A percentile compares a stretch with the other conserved stretches of the same genome.
Evolutionary conservation across 2,888 invertebrate species (phyloP).

Genomic region (Cosmorhoe ocellata): DNA sequence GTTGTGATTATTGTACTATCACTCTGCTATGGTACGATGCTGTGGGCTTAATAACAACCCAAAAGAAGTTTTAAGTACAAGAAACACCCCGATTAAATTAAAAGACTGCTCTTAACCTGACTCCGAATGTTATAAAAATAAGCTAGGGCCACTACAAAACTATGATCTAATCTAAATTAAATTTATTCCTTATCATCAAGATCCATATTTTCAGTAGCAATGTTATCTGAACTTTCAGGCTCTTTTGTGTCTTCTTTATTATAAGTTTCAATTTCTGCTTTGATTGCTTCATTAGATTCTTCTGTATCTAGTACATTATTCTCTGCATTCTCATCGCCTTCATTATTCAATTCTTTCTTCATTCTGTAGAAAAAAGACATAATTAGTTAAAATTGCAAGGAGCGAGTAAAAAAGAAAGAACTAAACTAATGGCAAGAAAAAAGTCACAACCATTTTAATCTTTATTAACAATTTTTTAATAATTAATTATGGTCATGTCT

Average conservation of each 20-base stretch:
- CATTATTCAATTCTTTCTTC: slow-evolving; percentile 43
- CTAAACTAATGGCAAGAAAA: too few relatives aligned
- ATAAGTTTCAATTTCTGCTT: slow-evolving; percentile 21
- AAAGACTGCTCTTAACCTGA: too few relatives aligned
- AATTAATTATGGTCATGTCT: too few relatives aligned
- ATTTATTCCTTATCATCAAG: slow-evolving; percentile 59
- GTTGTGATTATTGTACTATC: too few relatives aligned
- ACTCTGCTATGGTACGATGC: too few relatives aligned
- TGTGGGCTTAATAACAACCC: too few relatives aligned
- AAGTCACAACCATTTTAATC: too few relatives aligned
- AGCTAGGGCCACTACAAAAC: not conserved
- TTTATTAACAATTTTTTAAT: too few relatives aligned
- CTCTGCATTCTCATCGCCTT: slow-evolving; percentile 25
- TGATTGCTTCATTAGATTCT: slow-evolving; percentile 23
- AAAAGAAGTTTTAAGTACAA: too few relatives aligned
- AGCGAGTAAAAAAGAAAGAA: too few relatives aligned
- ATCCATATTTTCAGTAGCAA: slow-evolving; percentile 58
- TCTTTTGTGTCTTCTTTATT: slow-evolving; percentile 30
- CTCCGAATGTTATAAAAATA: too few relatives aligned
- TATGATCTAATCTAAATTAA: not conserved
- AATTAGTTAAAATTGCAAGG: not conserved
- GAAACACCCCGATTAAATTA: too few relatives aligned
- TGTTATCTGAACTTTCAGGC: slow-evolving; percentile 42
- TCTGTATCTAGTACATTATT: slow-evolving; percentile 18
- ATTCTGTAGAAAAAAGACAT: slow-evolving; percentile 15